These are phyloP conservation scores for Harpagifer antarcticus DNA, from an alignment of 2,797 vertebrate genomes.

Conservation along the genomic window DNA sequence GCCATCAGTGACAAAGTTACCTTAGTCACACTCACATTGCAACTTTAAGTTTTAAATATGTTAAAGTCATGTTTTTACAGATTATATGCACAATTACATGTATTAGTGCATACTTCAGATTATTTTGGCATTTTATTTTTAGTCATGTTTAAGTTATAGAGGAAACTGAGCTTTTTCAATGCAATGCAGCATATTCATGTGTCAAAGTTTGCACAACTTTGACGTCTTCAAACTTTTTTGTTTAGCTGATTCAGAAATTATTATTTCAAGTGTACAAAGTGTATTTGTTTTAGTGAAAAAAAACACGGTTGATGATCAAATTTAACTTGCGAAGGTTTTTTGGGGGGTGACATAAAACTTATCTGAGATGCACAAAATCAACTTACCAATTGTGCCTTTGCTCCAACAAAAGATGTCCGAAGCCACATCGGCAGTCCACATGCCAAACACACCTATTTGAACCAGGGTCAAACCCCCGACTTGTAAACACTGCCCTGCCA, in stretches of 20 bases:
- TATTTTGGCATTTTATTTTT: neutral
- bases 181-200: neutral
- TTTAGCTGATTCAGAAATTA: neutral
- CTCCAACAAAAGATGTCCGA: slow-evolving; percentile 55
- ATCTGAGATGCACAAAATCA: neutral
- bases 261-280: neutral
- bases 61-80: too few species aligned
- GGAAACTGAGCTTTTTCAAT: neutral
- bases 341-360: neutral
- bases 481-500: slow-evolving; percentile 38
- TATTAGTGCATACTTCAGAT: neutral
- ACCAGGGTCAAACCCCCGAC: slow-evolving; percentile 42
- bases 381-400: slow-evolving; percentile 63
- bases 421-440: slow-evolving; percentile 66
- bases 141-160: neutral
- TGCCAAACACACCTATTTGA: slow-evolving; percentile 36
- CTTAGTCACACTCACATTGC: too few species aligned
- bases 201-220: neutral
- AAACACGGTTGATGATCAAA: neutral
- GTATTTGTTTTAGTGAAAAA: neutral
- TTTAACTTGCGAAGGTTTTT: too few species aligned
- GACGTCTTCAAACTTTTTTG: neutral
- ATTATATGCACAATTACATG: neutral
- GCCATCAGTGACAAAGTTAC: too few species aligned
- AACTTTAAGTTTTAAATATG: too few species aligned